phyloP scores from a whole-genome alignment of 2,113 vertebrate species.

The Tenrec ecaudatus region DNA sequence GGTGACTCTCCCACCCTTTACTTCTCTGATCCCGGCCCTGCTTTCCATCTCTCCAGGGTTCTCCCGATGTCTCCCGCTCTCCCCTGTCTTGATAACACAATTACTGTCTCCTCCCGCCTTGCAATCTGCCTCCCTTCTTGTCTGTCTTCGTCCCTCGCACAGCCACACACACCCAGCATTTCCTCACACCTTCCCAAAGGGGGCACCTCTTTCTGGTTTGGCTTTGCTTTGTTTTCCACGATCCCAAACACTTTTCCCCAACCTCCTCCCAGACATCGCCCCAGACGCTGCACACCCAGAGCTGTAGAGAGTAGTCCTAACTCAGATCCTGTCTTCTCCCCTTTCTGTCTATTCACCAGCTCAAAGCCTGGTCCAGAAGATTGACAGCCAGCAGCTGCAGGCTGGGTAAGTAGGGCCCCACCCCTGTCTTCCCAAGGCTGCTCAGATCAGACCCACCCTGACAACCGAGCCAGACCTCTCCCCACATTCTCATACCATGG shows the following conservation, averaged over 20 bases:
- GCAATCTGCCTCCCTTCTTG: background rate
- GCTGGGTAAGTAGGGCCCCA: background rate
- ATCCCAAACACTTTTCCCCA: background rate
- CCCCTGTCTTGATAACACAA: background rate
- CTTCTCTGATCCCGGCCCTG: background rate
- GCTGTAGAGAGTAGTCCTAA: background rate
- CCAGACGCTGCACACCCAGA: background rate
- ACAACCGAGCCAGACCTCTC: background rate
- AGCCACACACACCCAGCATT: background rate
- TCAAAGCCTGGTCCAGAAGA: background rate
- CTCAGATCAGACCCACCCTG: background rate
- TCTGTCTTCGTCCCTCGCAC: background rate
- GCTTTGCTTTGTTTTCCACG: background rate
- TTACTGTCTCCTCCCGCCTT: background rate
- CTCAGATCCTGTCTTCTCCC: background rate
- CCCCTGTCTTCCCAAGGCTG: background rate
- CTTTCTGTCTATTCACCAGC: background rate
- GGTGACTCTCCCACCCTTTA: background rate
- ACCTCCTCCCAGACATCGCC: background rate
- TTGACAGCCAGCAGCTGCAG: background rate
- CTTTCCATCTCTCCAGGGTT: background rate
- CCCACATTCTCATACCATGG: background rate
- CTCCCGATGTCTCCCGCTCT: background rate
- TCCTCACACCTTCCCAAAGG: background rate
- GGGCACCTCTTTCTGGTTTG: background rate